Evolutionary conservation across 2,797 vertebrate species (phyloP).

Genomic region (Mallotus villosus): DNA sequence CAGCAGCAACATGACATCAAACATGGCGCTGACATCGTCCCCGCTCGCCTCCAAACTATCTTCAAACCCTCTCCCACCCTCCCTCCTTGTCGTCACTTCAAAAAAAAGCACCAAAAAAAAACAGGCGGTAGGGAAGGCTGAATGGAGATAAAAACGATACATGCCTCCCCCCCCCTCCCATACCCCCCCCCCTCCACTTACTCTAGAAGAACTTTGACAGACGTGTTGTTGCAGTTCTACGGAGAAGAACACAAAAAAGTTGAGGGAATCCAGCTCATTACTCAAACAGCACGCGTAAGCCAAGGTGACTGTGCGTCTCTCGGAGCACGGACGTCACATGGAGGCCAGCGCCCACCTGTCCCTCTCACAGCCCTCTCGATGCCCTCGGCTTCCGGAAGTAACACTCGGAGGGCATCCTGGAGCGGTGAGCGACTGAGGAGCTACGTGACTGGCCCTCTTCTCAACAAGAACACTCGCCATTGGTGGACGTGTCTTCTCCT

Average conservation of each 20-base stretch:
- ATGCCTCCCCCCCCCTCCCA: no score
- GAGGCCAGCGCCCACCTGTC: conserved; percentile 16
- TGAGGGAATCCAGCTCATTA: conserved; percentile 33
- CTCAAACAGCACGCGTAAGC: conserved; percentile 29
- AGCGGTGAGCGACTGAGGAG: neutral
- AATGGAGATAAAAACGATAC: conserved; percentile 7
- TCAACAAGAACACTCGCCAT: no score
- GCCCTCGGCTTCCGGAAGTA: conserved; percentile 23
- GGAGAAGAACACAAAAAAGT: conserved; percentile 18
- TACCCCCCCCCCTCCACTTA: no score
- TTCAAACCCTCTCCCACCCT: neutral
- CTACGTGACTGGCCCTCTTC: neutral
- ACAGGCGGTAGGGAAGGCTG: neutral
- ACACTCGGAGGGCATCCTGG: conserved; percentile 32
- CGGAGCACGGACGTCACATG: conserved; percentile 43
- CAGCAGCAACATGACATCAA: conserved; percentile 42
- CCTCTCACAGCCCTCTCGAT: conserved; percentile 31
- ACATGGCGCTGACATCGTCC: conserved; percentile 10
- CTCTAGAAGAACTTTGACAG: conserved; percentile 25
- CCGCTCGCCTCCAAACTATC: no score
- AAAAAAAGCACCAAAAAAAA: neutral
- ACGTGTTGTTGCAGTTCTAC: conserved; percentile 4
- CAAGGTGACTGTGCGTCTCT: conserved; percentile 37
- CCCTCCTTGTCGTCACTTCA: neutral
- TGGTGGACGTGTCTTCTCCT: no score